A percentile compares a stretch with the other conserved stretches of the same genome.
Conservation (phyloP, 2,888 invertebrate genomes). For the Perizoma affinitatum region DNA sequence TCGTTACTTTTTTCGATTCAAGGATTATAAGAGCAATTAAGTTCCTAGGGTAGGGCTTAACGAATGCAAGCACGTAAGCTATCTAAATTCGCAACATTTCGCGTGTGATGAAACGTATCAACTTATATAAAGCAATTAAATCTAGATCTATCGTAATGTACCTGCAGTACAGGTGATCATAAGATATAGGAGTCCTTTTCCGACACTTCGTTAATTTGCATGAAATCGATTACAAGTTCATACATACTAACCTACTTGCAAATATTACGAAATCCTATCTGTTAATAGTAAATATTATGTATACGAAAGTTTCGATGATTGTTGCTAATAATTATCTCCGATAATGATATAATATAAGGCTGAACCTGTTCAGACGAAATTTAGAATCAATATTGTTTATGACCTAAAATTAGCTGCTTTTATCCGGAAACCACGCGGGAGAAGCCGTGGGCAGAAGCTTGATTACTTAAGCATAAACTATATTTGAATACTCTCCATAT, state of each 20-base stretch:
- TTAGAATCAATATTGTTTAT: too few species aligned
- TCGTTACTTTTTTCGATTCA: too few species aligned
- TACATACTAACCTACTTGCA: not conserved
- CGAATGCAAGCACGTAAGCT: not conserved
- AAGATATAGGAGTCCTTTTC: constrained; percentile 43
- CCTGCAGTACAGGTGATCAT: constrained; percentile 33
- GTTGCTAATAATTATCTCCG: too few species aligned
- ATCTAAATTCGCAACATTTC: constrained; percentile 32
- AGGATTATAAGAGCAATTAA: not conserved
- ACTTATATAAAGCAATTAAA: constrained; percentile 40
- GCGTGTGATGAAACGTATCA: constrained; percentile 41
- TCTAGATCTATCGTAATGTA: constrained; percentile 36
- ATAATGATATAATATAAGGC: too few species aligned
- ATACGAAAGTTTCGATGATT: too few species aligned
- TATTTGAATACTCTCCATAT: too few species aligned
- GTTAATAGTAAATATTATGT: too few species aligned
- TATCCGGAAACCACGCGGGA: too few species aligned
- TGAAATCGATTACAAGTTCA: constrained; percentile 39
- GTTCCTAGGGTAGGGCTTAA: not conserved
- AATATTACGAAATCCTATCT: constrained; percentile 11
- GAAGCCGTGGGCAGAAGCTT: too few species aligned
- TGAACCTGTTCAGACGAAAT: too few species aligned
- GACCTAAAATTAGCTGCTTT: too few species aligned
- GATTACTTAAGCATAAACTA: too few species aligned
- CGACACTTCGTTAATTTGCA: constrained; percentile 45